Conservation (phyloP, 1,140 invertebrate species). For the Physella acuta region DNA sequence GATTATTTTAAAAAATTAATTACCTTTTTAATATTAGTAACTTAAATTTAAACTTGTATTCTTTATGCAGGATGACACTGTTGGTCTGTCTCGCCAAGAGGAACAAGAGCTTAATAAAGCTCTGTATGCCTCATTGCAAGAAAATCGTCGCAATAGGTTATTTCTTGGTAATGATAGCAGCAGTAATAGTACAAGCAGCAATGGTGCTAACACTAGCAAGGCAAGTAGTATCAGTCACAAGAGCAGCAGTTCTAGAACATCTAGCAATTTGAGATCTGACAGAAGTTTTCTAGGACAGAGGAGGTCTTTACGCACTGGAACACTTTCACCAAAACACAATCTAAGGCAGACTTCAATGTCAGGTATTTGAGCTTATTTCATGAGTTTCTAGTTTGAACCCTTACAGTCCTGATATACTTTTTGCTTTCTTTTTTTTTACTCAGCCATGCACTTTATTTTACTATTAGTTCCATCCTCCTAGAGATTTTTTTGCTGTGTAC, state of each 20-base stretch:
- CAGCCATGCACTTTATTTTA: too few species aligned
- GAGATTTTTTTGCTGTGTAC: too few species aligned
- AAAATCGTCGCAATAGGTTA: constrained; percentile 30
- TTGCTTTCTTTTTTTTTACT: background rate
- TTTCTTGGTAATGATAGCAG: background rate
- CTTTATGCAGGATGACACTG: constrained; percentile 44
- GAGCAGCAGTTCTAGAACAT: background rate
- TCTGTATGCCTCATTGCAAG: constrained; percentile 59
- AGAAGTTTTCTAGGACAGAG: background rate
- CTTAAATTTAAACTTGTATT: background rate
- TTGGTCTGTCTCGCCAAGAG: constrained; percentile 58
- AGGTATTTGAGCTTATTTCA: too few species aligned
- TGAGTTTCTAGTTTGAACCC: too few species aligned
- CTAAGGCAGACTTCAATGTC: background rate
- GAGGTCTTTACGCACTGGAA: background rate
- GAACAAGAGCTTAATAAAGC: constrained; percentile 60
- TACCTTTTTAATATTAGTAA: background rate
- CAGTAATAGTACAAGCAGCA: background rate
- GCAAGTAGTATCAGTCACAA: background rate
- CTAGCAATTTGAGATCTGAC: background rate
- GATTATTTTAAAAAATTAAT: background rate
- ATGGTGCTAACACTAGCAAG: background rate
- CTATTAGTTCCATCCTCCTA: too few species aligned
- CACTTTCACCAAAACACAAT: background rate
- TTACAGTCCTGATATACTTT: background rate